Base-by-base conservation (phyloP, 1,140 invertebrate species). In the Vollenhovia emeryi region DNA sequence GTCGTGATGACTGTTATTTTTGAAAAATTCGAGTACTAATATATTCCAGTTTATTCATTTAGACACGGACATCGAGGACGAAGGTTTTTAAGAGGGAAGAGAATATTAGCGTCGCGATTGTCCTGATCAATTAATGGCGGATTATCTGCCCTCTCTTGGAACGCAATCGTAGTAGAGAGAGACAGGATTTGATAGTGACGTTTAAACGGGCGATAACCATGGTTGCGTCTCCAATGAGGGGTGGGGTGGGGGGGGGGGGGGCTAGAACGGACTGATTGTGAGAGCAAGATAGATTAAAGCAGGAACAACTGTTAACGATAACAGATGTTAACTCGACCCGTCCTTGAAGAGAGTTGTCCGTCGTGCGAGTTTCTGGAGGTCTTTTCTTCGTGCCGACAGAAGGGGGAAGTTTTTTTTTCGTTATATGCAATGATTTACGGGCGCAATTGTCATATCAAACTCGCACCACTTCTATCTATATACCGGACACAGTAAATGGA, bases 401-500 rank as follows among this genome's bases (percentile, higher is more conserved):
- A 57, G 45, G 24, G n/a, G 30, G 24, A 13, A 59, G 24, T 13
- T 33, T 82, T 82, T 82, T 33, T 82, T 82, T 33, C 27, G 18
- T 82, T 57, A 21, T 82, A 57, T 11, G 30, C 50, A 43, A 71
- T 62, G 30, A 36, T 66, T 71, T 36, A 73, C 66, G 66, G 36
- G 11, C 78, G 55, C 50, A 57, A 73, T 73, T 73, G 78, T 82
- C 50, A 82, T 82, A 82, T 82, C 78, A 57, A 82, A 82, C 66
- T 82, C 50, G 66, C 78, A 82, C 36, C 33, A 80, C 40, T 48
- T 82, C 50, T 73, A 50, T 43, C 78, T 27, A 57, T 45, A 82
- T 27, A 52, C 21, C 57, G 40, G 50, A 73, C 66, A 55, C 27
- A 48, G 75, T 69, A 78, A 64, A 71, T 60, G 21, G 30, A 79